Base-by-base conservation (phyloP, 2,113 vertebrate species). In the Pithys albifrons region DNA sequence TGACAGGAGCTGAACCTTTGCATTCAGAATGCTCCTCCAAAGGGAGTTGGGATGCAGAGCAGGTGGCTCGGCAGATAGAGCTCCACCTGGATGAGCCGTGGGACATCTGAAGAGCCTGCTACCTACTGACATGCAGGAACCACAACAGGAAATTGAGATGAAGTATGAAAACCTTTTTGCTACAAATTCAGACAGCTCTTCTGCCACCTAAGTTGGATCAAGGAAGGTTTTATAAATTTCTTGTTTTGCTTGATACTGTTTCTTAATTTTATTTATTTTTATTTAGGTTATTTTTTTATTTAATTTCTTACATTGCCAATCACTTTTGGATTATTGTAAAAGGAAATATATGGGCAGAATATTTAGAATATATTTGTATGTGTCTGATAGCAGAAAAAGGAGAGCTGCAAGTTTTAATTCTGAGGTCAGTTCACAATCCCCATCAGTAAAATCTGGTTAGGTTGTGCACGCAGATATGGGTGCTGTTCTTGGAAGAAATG, bases 31-130 rank as follows among this genome's bases (percentile, higher is more conserved):
- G 23, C 61, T 87, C 49, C n/a, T 91, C 55, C 89, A 33, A 71
- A 83, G 67, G 49, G 46, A 67, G 13, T 80, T 82, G 24, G 66
- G 88, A 51, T 74, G 75, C 55, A 85, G 91, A 88, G 77, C 84
- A 93, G 70, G 87, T 94, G 91, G 89, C 77, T 69, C 80, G 72
- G 75, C 85, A 94, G 72, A 88, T 25, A 96, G 59, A 84, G 13
- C 55, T 94, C 78, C 85, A 83, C 91, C 89, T 95, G 88, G 62
- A 59, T 85, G 80, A 94, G 37, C 75, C 72, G 49, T 81, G 69
- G 83, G 85, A 49, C 37, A 57, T 58, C 75, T 31, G 66, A 83
- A 48, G 48, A 71, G 37, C 29, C 52, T 37, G 43, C 88, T 90
- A 79, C 72, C 59, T 85, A 94, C 59, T 86, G 93, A 71, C 69